These are phyloP conservation scores for Caenorhabditis sp. DNA, from an alignment of 2,888 invertebrate species.

Conservation along the genomic window DNA sequence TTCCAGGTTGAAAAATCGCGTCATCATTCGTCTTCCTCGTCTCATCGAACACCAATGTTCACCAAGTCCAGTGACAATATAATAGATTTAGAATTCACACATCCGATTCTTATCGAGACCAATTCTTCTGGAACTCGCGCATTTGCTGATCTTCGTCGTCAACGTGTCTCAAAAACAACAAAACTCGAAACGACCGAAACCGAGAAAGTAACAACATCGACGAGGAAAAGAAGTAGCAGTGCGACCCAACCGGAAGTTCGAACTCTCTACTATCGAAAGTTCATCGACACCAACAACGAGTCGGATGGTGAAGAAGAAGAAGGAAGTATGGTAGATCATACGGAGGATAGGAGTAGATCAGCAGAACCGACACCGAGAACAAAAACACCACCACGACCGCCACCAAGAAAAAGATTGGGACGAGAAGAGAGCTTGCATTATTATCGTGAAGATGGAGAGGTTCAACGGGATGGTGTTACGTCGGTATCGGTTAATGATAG, in stretches of 20 bases:
- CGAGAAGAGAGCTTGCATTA: slow-evolving; percentile 35
- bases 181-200: slow-evolving; percentile 25
- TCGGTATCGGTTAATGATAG: slow-evolving; percentile 30
- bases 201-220: slow-evolving; percentile 28
- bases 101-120: slow-evolving; percentile 30
- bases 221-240: slow-evolving; percentile 30
- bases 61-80: slow-evolving; percentile 37
- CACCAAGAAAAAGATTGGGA: slow-evolving; percentile 29
- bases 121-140: slow-evolving; percentile 19
- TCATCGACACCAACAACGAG: slow-evolving; percentile 21
- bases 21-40: not conserved
- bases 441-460: slow-evolving; percentile 14
- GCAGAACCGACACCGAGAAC: slow-evolving; percentile 26
- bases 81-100: slow-evolving; percentile 42
- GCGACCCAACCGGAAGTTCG: slow-evolving; percentile 38
- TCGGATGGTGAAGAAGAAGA: not conserved
- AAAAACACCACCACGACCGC: slow-evolving; percentile 19
- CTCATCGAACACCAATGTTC: slow-evolving; percentile 12
- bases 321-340: not conserved
- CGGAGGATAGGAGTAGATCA: slow-evolving; percentile 7
- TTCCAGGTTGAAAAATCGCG: slow-evolving; percentile 26
- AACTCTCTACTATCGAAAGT: slow-evolving; percentile 38
- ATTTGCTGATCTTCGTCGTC: slow-evolving; percentile 32
- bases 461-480: slow-evolving; percentile 17
- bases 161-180: slow-evolving; percentile 9